Evolutionary conservation across 1,140 invertebrate genomes (phyloP).

Genomic region (Sitobion miscanthi): DNA sequence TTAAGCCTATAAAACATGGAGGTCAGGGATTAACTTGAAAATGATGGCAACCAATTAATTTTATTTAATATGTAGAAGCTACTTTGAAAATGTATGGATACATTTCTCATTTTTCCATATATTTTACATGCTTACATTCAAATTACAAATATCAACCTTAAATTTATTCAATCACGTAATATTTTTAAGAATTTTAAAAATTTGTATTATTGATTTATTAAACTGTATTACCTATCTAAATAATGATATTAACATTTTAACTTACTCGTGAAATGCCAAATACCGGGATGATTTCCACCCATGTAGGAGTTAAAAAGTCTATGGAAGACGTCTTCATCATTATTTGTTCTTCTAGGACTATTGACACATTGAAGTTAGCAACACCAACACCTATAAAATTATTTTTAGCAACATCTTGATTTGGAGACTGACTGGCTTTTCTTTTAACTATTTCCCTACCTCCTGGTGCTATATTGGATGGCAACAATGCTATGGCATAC

Average conservation of each 20-base stretch:
- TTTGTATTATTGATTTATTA: too few species aligned
- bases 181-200: too few species aligned
- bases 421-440: neutral
- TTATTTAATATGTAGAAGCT: too few species aligned
- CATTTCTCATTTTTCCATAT: too few species aligned
- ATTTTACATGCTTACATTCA: too few species aligned
- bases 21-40: too few species aligned
- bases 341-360: neutral
- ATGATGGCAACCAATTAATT: too few species aligned
- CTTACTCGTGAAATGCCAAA: neutral
- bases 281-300: neutral
- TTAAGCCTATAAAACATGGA: too few species aligned
- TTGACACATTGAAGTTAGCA: neutral
- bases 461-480: neutral
- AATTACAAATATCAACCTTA: too few species aligned
- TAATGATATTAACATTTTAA: neutral
- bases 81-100: too few species aligned
- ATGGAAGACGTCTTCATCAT: neutral
- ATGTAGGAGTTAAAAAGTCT: neutral
- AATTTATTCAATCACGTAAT: too few species aligned
- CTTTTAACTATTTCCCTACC: neutral
- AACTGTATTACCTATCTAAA: too few species aligned
- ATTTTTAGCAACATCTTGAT: neutral
- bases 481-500: neutral
- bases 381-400: neutral